Percentiles rank a stretch among this genome's conserved stretches.
Conservation (phyloP, 1,140 invertebrate genomes). For the Bombus consobrinus region DNA sequence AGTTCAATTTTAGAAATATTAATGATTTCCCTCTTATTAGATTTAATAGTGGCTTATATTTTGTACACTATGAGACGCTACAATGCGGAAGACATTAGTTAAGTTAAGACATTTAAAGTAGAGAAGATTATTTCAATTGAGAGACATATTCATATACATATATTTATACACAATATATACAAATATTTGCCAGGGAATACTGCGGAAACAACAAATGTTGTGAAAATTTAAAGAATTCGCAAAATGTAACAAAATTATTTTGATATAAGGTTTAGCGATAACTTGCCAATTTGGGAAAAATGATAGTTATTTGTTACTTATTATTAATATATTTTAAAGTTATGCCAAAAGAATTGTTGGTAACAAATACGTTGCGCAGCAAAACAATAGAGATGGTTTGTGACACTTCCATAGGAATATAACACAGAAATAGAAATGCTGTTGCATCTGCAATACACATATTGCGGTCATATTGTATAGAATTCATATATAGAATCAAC, state of each 20-base stretch:
- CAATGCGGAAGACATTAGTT: neutral
- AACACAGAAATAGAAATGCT: too few species aligned
- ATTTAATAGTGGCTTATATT: neutral
- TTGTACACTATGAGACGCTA: neutral
- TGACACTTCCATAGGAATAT: too few species aligned
- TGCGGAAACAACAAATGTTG: neutral
- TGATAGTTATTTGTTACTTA: neutral
- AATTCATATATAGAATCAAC: neutral
- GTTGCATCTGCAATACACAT: neutral
- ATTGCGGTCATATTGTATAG: neutral
- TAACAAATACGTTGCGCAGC: too few species aligned
- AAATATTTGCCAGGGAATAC: neutral
- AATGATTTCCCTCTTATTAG: neutral
- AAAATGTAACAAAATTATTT: neutral
- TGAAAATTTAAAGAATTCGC: neutral
- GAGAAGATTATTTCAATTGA: neutral
- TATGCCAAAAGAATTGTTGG: too few species aligned
- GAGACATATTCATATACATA: too few species aligned
- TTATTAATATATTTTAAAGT: too few species aligned
- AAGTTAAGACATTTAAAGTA: conserved; percentile 1
- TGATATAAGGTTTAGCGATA: neutral
- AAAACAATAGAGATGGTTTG: too few species aligned
- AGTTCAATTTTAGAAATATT: neutral
- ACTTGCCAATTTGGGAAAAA: neutral
- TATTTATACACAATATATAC: too few species aligned